Evolutionary conservation across 2,113 vertebrate species (phyloP), one percentile per base, ranked within the genome.

Genomic region (Hippocampus guttulatus): DNA sequence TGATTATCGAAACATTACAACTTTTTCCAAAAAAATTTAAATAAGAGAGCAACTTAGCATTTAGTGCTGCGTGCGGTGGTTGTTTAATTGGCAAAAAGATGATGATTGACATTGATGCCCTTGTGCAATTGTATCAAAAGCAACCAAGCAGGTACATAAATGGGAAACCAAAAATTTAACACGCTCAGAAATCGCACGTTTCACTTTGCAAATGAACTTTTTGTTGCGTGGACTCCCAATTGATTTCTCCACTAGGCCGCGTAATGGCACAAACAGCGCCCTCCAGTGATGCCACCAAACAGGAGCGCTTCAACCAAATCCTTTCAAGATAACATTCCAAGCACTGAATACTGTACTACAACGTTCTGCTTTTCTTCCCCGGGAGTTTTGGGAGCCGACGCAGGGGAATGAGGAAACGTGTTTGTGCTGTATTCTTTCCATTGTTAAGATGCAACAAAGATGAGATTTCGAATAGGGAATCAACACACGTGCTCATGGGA

Each of bases 391-490:
- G 54, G 20, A 58, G 55, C 15, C 23, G 76, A 16, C 71, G 64
- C 68, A 66, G 33, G 65, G 64, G 40, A n/a, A 67, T 67, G 67
- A 81, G 55, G 55, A 25, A 64, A 43, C 66, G 47, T 73, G 75
- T 69, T 61, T 75, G 81, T 1, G 33, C 47, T 67, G 70, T 79
- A 78, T 84, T 81, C 71, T 74, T 43, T 55, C 60, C 47, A 45
- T 66, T 47, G 67, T 67, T 57, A 0, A 43, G 57, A 58, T 74
- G 72, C 73, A 71, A 76, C 79, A 77, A 67, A 79, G 40, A 21
- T 8, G 43, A 67, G 69, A 72, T 83, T 69, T 66, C 74, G 77
- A 68, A 81, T 75, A 33, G 52, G 33, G 76, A 77, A 66, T 58
- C 38, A 69, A 21, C 54, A 54, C 54, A 57, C 57, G 67, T 5